Conservation (phyloP, 2,888 invertebrate species). For the Xanthia togata region DNA sequence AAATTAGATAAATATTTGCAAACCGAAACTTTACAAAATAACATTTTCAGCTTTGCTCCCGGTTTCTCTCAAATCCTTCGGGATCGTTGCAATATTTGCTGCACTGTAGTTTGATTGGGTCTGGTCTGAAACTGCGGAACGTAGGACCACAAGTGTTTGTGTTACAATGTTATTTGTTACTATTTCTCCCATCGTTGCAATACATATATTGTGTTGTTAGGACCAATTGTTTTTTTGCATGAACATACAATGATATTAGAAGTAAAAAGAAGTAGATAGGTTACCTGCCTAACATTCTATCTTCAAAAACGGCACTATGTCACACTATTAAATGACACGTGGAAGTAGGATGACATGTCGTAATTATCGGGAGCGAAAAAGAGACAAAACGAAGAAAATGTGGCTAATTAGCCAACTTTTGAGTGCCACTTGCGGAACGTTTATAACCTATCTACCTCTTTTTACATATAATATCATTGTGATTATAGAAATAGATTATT, state of each 20-base stretch:
- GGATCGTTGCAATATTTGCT: conserved; percentile 41
- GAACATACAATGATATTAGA: no score
- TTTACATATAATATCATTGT: no score
- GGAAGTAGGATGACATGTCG: no score
- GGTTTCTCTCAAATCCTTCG: conserved; percentile 8
- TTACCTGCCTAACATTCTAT: no score
- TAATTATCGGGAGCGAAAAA: no score
- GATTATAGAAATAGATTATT: neutral
- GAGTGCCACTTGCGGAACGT: no score
- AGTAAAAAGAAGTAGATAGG: no score
- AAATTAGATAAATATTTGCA: neutral
- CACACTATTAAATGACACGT: no score
- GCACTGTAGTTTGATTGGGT: conserved; percentile 32
- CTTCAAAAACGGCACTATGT: no score
- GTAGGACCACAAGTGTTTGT: neutral
- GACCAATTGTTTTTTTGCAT: neutral
- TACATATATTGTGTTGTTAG: neutral
- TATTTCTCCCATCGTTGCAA: neutral
- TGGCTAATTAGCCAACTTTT: no score
- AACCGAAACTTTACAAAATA: conserved; percentile 5
- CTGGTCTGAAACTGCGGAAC: neutral
- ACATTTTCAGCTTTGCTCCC: neutral
- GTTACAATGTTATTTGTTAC: conserved; percentile 7
- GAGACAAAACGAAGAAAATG: no score
- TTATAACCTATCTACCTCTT: no score